phyloP scores from a whole-genome alignment of 35 echinoderm and acorn worm species.

The Chiridota heheva region DNA sequence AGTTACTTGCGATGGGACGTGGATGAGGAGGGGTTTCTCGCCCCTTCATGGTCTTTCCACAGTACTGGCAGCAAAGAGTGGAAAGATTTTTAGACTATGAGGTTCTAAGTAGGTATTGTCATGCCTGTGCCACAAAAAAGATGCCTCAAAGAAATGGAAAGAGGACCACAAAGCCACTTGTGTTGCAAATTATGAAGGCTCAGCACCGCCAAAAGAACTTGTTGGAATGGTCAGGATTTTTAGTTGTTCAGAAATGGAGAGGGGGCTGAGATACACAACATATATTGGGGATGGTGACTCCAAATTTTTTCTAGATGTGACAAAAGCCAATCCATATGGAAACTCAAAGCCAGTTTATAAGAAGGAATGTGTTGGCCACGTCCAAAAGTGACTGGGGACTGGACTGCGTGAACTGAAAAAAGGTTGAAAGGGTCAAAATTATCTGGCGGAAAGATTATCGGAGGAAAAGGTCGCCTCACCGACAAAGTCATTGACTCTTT shows the following conservation, averaged over 20 bases:
- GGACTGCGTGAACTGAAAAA: neutral
- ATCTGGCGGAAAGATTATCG: neutral
- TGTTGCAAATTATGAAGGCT: slow-evolving; percentile 4
- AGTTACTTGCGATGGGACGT: slow-evolving; percentile 39
- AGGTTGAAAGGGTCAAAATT: slow-evolving; percentile 11
- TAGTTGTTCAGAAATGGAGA: neutral
- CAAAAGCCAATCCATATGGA: slow-evolving; percentile 14
- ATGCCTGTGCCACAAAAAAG: neutral
- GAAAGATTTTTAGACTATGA: slow-evolving; percentile 18
- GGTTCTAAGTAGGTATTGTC: neutral
- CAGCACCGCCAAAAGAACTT: slow-evolving; percentile 29
- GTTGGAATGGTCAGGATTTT: slow-evolving; percentile 17
- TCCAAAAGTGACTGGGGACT: slow-evolving; percentile 21
- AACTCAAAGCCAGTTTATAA: neutral
- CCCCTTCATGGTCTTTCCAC: slow-evolving; percentile 22
- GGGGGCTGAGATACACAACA: neutral
- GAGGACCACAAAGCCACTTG: neutral
- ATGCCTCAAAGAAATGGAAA: slow-evolving; percentile 1
- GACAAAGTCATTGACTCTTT: slow-evolving; percentile 4
- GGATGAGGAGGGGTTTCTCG: slow-evolving; percentile 12
- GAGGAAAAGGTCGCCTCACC: slow-evolving; percentile 4
- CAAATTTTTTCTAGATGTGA: neutral
- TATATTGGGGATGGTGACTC: slow-evolving; percentile 47
- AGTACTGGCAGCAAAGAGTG: neutral
- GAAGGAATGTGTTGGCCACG: slow-evolving; percentile 28